Evolutionary conservation across 1,140 invertebrate genomes (phyloP), one percentile per base, ranked within the genome.

Genomic region (Patella vulgata): DNA sequence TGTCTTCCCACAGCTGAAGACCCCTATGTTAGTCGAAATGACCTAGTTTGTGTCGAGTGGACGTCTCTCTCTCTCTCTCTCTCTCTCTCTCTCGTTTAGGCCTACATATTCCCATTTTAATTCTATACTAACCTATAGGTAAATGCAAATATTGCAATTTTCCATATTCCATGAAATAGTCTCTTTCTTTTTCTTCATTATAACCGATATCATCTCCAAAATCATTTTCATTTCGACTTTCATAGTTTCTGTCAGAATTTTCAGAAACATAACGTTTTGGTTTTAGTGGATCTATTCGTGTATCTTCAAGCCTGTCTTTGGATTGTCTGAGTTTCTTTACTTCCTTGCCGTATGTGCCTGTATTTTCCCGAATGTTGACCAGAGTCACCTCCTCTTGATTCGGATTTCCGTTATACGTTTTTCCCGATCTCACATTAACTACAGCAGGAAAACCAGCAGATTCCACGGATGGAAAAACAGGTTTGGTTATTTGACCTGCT

Each of bases 191-290:
- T 2, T 59, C 39, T 64, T 75, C 72, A 64, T 79, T 79, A 46
- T 77, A 81, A 1, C 79, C 77, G 43, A 77, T 69, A 28, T 74
- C 74, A 68, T 81, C 79, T 33, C 79, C 79, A 73, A 77, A 81
- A 59, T 81, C 79, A 14, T 62, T 66, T 21, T 52, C 25, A 54
- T 81, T 78, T 33, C 53, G 58, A n/a, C 25, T 48, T 63, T 79
- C 75, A 68, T 70, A 81, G 53, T 81, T 81, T 4, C 69, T 56
- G 8, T 46, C 17, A 1, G 79, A 78, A 23, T 57, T 60, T 43
- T 59, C 40, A 27, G 70, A 60, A 11, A 79, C 68, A 48, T 72
- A 80, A 31, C 53, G 39, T 30, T 70, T 73, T 17, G 62, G 58
- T 52, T 63, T 67, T 14, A 60, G 53, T 28, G 66, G 47, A 47